Percentiles rank a stretch among this genome's conserved stretches.
Evolutionary conservation across 2,888 invertebrate species (phyloP).

Genomic region (Pseudeuparius sepicola): DNA sequence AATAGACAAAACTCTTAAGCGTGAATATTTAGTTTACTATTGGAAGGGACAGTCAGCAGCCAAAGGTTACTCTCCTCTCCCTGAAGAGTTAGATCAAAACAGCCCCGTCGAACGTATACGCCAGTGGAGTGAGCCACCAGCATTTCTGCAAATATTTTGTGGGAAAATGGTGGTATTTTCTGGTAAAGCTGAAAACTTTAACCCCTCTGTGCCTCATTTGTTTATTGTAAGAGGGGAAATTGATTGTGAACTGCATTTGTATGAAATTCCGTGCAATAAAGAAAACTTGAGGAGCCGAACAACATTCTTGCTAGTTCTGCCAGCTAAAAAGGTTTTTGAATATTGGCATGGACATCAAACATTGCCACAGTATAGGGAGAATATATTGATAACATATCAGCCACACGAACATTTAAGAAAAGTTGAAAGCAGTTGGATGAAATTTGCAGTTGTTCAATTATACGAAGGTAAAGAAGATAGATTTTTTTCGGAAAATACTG

Average conservation of each 20-base stretch:
- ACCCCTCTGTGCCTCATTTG: constrained; percentile 19
- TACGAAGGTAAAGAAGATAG: constrained; percentile 20
- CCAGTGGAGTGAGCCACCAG: constrained; percentile 29
- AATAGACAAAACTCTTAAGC: constrained; percentile 12
- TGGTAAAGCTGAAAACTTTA: constrained; percentile 19
- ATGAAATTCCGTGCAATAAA: constrained; percentile 24
- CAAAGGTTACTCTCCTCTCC: constrained; percentile 27
- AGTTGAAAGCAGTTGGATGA: constrained; percentile 16
- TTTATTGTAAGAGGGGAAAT: constrained; percentile 26
- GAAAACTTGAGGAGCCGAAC: constrained; percentile 25
- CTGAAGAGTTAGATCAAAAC: constrained; percentile 23
- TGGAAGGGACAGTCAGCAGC: constrained; percentile 27
- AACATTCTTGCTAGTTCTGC: constrained; percentile 23
- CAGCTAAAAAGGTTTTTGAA: constrained; percentile 18
- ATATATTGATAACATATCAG: constrained; percentile 10
- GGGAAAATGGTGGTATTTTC: constrained; percentile 20
- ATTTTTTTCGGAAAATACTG: constrained; percentile 17
- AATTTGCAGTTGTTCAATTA: constrained; percentile 19
- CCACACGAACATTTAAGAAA: constrained; percentile 16
- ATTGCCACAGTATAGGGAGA: constrained; percentile 7
- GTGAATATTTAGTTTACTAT: constrained; percentile 23
- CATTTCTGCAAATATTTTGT: constrained; percentile 26
- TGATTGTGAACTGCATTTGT: constrained; percentile 24
- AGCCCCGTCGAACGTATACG: constrained; percentile 25
- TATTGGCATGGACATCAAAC: constrained; percentile 24